phyloP scores from a whole-genome alignment of 2,797 vertebrate species.

The Melanotaenia pygmaea region DNA sequence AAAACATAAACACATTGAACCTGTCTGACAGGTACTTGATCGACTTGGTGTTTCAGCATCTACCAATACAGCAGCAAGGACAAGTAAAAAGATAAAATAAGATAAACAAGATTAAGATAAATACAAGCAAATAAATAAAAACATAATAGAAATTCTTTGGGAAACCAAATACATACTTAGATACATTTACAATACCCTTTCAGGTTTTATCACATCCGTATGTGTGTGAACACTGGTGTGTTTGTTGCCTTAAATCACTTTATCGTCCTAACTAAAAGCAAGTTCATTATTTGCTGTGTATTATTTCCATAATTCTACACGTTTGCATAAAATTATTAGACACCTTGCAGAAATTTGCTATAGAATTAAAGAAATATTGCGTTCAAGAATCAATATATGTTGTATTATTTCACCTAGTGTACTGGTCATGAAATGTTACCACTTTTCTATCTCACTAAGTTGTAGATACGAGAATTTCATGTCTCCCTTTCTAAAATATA shows the following conservation, averaged over 20 bases:
- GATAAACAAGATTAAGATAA: too few relatives aligned
- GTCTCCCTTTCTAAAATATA: not conserved
- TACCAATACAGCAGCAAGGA: too few relatives aligned
- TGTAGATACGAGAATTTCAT: not conserved
- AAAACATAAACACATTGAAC: too few relatives aligned
- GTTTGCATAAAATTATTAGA: not conserved
- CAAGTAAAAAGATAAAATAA: too few relatives aligned
- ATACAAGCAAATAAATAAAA: too few relatives aligned
- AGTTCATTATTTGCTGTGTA: not conserved
- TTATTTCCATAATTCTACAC: not conserved
- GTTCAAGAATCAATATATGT: not conserved
- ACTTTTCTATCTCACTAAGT: not conserved
- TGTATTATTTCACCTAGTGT: not conserved
- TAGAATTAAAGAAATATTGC: not conserved
- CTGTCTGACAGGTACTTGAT: too few relatives aligned
- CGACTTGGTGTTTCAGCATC: too few relatives aligned
- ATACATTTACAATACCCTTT: conserved; percentile 13
- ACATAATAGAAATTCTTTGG: too few relatives aligned
- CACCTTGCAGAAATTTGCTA: not conserved
- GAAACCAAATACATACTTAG: not conserved
- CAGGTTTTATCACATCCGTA: conserved; percentile 15
- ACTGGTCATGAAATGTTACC: not conserved
- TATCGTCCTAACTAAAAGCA: not conserved
- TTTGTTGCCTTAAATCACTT: not conserved
- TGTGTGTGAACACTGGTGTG: conserved; percentile 11